Conservation (phyloP, 2,797 vertebrate species). For the Bradypus variegatus region DNA sequence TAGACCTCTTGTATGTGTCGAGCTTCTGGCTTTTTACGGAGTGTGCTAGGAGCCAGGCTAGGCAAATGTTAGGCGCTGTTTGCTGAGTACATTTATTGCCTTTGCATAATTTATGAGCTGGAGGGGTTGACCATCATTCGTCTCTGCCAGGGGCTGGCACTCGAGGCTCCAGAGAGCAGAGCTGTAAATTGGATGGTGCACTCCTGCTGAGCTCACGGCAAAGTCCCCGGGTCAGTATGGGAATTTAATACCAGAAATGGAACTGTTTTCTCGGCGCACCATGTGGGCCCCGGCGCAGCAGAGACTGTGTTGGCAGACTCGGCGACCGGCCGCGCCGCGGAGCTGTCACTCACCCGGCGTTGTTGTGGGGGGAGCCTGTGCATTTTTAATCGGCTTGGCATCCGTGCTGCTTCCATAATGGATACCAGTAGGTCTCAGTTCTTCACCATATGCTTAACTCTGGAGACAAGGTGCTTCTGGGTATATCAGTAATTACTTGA, state of each 20-base stretch:
- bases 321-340: conserved; percentile 72
- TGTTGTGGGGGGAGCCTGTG: conserved; percentile 68
- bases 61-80: conserved; percentile 79
- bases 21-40: conserved; percentile 70
- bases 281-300: conserved; percentile 78
- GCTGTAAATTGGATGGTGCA: conserved; percentile 93
- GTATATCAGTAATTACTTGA: conserved; percentile 93
- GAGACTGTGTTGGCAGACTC: conserved; percentile 73
- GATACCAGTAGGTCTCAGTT: conserved; percentile 86
- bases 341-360: conserved; percentile 83
- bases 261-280: conserved; percentile 79
- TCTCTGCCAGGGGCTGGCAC: conserved; percentile 87
- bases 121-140: conserved; percentile 86
- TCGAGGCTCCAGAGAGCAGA: conserved; percentile 84
- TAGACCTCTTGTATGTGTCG: conserved; percentile 65
- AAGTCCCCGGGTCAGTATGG: conserved; percentile 78
- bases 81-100: conserved; percentile 91
- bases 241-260: conserved; percentile 78
- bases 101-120: conserved; percentile 96
- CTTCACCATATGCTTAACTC: conserved; percentile 90
- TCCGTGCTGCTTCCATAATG: conserved; percentile 82
- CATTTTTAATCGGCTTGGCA: conserved; percentile 81
- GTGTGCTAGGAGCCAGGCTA: conserved; percentile 72
- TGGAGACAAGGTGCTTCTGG: conserved; percentile 91
- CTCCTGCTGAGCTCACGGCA: conserved; percentile 86